Conservation (phyloP, 1,140 invertebrate species). For the Pogonomyrmex californicus region DNA sequence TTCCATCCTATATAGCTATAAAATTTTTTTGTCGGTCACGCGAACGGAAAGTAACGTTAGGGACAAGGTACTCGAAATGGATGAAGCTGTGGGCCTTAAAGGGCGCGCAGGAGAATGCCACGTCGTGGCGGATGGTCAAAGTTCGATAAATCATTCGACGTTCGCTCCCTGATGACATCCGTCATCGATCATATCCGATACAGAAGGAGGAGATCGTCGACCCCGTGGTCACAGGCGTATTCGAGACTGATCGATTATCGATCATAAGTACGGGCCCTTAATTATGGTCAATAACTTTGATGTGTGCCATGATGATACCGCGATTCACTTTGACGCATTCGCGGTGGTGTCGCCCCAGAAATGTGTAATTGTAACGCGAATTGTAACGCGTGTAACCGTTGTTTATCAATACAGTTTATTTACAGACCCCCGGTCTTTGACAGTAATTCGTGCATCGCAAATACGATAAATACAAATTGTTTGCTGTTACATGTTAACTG, state of each 20-base stretch:
- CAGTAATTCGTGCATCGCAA: constrained; percentile 12
- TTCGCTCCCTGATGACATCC: constrained; percentile 64
- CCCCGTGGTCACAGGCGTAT: constrained; percentile 23
- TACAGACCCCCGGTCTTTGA: constrained; percentile 35
- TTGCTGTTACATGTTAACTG: constrained; percentile 13
- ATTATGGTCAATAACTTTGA: constrained; percentile 70
- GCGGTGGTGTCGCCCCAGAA: not conserved
- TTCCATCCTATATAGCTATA: not conserved
- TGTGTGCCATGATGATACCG: constrained; percentile 37
- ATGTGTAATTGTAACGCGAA: not conserved
- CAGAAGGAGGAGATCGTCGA: constrained; percentile 72
- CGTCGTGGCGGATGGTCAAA: constrained; percentile 51
- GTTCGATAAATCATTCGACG: constrained; percentile 70
- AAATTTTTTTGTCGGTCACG: constrained; percentile 7
- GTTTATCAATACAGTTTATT: constrained; percentile 43
- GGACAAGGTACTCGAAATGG: not conserved
- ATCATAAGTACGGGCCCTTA: constrained; percentile 70
- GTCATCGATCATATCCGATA: constrained; percentile 72
- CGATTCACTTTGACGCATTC: constrained; percentile 33
- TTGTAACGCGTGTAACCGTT: not conserved
- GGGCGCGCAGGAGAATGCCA: constrained; percentile 38
- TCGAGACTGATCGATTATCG: constrained; percentile 64
- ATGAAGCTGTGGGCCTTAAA: constrained; percentile 52
- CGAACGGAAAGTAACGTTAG: constrained; percentile 46
- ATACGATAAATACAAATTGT: constrained; percentile 49